A percentile compares a stretch with the other conserved stretches of the same genome.
Evolutionary conservation across 1,140 invertebrate genomes (phyloP).

Genomic region (Archivesica marissinica): DNA sequence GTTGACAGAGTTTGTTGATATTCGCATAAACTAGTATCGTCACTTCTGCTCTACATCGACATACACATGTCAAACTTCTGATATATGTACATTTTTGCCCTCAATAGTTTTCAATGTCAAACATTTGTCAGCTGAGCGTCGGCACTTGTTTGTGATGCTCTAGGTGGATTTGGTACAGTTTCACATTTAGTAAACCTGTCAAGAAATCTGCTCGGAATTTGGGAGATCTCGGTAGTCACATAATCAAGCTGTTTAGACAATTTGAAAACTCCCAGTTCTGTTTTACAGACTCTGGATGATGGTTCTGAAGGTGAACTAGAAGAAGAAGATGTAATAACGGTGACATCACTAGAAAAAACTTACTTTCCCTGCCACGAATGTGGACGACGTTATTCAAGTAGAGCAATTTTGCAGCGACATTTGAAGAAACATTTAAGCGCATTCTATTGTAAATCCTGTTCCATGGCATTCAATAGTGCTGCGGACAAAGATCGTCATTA

Average conservation of each 20-base stretch:
- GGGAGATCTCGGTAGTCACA: background rate
- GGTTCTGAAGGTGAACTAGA: background rate
- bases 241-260: background rate
- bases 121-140: background rate
- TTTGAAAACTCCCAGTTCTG: background rate
- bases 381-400: background rate
- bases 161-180: background rate
- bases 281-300: background rate
- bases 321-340: background rate
- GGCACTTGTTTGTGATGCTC: background rate
- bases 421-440: background rate
- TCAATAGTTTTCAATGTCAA: no score
- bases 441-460: background rate
- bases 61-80: no score
- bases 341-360: background rate
- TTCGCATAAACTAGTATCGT: no score
- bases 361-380: background rate
- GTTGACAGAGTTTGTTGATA: no score
- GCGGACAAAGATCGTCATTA: background rate
- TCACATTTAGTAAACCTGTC: background rate
- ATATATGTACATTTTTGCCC: no score
- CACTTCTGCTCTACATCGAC: no score
- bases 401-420: background rate
- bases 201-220: background rate
- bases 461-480: background rate